These are phyloP conservation scores for Agrochola litura DNA, from an alignment of 2,888 invertebrate species.

Conservation along the genomic window DNA sequence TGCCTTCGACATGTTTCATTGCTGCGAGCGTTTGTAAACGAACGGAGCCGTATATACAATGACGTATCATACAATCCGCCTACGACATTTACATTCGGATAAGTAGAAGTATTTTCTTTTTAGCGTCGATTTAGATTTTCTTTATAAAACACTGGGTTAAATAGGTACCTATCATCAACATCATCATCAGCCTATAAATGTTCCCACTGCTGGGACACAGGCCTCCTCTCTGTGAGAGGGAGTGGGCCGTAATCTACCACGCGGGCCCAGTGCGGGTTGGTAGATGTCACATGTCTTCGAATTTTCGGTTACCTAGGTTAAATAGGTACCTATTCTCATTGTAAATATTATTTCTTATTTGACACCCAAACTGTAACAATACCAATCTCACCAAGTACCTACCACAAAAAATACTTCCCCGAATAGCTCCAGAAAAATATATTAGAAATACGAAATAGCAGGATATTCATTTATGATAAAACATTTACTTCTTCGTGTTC, in stretches of 20 bases:
- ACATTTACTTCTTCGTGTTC: slow-evolving; percentile 54
- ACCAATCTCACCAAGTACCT: slow-evolving; percentile 4
- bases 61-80: too few relatives aligned
- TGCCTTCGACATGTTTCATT: too few relatives aligned
- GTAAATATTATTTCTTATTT: background rate
- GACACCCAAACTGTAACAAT: background rate
- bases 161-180: background rate
- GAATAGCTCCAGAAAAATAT: slow-evolving; percentile 34
- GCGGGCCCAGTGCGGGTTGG: too few relatives aligned
- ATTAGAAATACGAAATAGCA: slow-evolving; percentile 45
- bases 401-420: slow-evolving; percentile 7
- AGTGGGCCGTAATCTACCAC: too few relatives aligned
- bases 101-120: background rate
- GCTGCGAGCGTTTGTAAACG: too few relatives aligned
- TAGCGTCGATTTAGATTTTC: background rate
- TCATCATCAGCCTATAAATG: too few relatives aligned
- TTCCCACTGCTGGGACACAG: too few relatives aligned
- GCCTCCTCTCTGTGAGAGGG: too few relatives aligned
- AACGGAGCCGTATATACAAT: too few relatives aligned
- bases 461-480: slow-evolving; percentile 62
- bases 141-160: background rate
- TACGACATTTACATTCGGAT: too few relatives aligned
- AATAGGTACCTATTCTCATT: background rate
- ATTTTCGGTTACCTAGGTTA: too few relatives aligned
- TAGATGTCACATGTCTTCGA: too few relatives aligned